phyloP scores from a whole-genome alignment of 2,888 invertebrate genomes.

The Drosophila glabriapex region DNA sequence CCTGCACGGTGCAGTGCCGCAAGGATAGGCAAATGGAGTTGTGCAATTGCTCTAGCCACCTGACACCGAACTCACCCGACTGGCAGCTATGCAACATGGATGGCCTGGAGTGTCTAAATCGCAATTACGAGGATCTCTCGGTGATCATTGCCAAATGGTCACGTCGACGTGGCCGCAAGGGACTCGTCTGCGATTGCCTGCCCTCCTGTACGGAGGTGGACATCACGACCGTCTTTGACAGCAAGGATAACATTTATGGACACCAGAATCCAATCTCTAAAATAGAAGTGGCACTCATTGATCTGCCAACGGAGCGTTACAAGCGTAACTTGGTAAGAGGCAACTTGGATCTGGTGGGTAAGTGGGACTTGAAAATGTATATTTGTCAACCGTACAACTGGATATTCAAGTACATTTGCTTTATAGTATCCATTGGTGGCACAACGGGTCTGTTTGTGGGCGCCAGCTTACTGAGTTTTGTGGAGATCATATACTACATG shows the following conservation, averaged over 20 bases:
- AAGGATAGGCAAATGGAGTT: constrained; percentile 88
- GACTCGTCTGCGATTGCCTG: constrained; percentile 89
- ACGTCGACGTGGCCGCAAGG: constrained; percentile 86
- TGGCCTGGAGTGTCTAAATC: constrained; percentile 89
- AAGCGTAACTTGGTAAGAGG: constrained; percentile 91
- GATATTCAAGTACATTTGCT: constrained; percentile 33
- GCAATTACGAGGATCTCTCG: constrained; percentile 88
- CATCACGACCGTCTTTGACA: constrained; percentile 87
- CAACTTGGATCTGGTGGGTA: constrained; percentile 90
- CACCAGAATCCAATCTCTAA: constrained; percentile 82
- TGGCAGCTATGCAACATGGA: constrained; percentile 88
- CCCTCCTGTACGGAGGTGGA: constrained; percentile 91
- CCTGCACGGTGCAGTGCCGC: constrained; percentile 90
- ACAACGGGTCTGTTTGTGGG: constrained; percentile 89
- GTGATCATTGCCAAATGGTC: constrained; percentile 90
- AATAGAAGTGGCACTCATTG: constrained; percentile 88
- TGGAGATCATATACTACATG: constrained; percentile 88
- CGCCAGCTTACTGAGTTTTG: constrained; percentile 89
- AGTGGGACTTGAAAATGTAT: constrained; percentile 61
- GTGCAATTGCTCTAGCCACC: constrained; percentile 90
- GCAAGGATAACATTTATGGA: constrained; percentile 80
- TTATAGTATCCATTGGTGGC: constrained; percentile 88
- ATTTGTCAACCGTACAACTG: constrained; percentile 7
- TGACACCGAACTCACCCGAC: constrained; percentile 87
- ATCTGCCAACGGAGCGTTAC: constrained; percentile 90